Conservation (phyloP, 2,888 invertebrate genomes). For the Tanypteryx hageni region DNA sequence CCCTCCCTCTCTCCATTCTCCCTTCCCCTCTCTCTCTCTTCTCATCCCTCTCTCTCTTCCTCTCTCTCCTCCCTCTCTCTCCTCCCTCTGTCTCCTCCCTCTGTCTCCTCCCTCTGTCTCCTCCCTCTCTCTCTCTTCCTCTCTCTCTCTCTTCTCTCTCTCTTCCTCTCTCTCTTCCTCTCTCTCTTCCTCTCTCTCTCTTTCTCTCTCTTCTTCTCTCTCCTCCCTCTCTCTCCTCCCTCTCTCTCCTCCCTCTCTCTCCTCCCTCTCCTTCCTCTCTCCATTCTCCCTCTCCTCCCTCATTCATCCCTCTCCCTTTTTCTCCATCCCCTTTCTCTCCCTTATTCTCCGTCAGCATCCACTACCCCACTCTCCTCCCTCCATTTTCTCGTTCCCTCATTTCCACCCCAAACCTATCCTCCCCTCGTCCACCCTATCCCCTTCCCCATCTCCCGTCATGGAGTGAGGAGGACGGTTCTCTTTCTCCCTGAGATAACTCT, state of each 20-base stretch:
- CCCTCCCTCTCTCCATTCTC: background rate
- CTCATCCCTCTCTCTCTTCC: background rate
- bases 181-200: too few relatives aligned
- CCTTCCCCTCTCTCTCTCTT: background rate
- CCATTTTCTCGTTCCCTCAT: background rate
- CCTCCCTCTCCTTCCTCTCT: background rate
- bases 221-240: background rate
- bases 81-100: background rate
- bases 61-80: background rate
- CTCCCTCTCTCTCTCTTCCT: background rate
- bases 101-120: background rate
- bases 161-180: background rate
- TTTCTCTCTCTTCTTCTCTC: background rate
- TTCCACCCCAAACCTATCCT: background rate
- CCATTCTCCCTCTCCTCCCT: background rate
- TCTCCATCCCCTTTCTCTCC: background rate
- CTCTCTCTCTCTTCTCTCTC: background rate
- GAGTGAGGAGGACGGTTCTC: background rate
- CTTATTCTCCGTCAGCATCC: too few relatives aligned
- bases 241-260: background rate
- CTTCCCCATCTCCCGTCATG: background rate
- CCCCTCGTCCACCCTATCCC: background rate
- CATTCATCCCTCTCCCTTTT: background rate
- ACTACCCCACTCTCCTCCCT: too few relatives aligned
- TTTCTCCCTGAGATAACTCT: background rate